These are phyloP conservation scores for Leptobrachium ailaonicum DNA, from an alignment of 2,113 vertebrate species.

Conservation along the genomic window DNA sequence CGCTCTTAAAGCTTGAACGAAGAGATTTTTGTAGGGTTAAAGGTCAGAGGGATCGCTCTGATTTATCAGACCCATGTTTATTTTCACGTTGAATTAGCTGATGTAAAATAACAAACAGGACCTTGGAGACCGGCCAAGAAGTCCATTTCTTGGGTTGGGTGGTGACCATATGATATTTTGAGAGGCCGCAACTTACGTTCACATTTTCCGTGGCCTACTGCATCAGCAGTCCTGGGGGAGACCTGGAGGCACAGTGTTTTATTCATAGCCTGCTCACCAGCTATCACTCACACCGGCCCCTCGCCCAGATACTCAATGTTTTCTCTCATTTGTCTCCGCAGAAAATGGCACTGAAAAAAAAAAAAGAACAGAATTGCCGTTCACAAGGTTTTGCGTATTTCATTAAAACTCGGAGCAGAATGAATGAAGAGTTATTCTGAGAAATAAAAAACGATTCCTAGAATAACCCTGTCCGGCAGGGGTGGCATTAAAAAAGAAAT, in stretches of 20 bases:
- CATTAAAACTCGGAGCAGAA: neutral
- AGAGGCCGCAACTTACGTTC: slow-evolving; percentile 50
- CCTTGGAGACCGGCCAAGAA: slow-evolving; percentile 15
- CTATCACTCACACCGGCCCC: slow-evolving; percentile 5
- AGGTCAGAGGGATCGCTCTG: slow-evolving; percentile 60
- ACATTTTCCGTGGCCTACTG: slow-evolving; percentile 28
- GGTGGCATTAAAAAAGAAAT: neutral
- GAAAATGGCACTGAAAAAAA: neutral
- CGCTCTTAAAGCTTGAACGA: neutral
- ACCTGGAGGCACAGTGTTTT: slow-evolving; percentile 28
- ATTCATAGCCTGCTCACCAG: slow-evolving; percentile 24
- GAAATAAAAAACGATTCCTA: neutral
- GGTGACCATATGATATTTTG: slow-evolving; percentile 51
- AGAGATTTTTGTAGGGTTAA: slow-evolving; percentile 53
- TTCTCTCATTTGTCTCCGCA: neutral
- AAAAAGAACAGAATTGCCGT: slow-evolving; percentile 5
- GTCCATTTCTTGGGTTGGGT: slow-evolving; percentile 18
- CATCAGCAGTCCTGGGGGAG: slow-evolving; percentile 17
- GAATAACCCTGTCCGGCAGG: neutral
- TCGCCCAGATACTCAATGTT: neutral
- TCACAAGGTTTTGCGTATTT: slow-evolving; percentile 19
- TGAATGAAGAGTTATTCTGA: neutral
- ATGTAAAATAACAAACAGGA: slow-evolving; percentile 60
- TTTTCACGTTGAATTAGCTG: slow-evolving; percentile 65
- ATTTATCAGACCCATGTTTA: slow-evolving; percentile 70